Evolutionary conservation across 2,797 vertebrate genomes (phyloP).

Genomic region (Mormyrus proboscirostris): DNA sequence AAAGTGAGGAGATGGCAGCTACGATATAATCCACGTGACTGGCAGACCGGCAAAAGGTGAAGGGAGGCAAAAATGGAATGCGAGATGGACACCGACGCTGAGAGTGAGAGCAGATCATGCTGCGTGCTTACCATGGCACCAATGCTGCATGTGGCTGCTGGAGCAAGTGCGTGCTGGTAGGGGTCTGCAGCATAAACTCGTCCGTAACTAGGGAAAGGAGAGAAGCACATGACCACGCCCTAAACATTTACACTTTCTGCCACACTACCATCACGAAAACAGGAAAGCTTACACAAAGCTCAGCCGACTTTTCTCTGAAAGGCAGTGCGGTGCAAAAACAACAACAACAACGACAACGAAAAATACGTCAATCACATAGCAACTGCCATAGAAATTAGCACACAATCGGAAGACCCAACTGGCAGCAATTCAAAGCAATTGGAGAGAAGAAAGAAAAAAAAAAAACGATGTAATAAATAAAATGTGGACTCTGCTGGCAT

Average conservation of each 20-base stretch:
- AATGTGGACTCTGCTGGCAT: constrained; percentile 35
- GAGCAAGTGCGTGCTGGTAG: constrained; percentile 98
- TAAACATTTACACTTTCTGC: constrained; percentile 13
- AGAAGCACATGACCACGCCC: constrained; percentile 40
- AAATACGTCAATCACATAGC: neutral
- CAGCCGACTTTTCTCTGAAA: constrained; percentile 1
- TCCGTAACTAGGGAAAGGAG: constrained; percentile 81
- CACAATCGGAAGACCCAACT: constrained; percentile 20
- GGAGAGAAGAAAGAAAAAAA: constrained; percentile 25
- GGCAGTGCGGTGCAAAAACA: constrained; percentile 18
- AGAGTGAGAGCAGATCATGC: neutral
- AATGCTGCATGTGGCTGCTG: constrained; percentile 97
- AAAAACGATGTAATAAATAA: constrained; percentile 33
- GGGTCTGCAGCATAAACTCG: constrained; percentile 99
- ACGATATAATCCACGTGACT: constrained; percentile 54
- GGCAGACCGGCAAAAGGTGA: constrained; percentile 33
- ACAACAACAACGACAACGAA: constrained; percentile 9
- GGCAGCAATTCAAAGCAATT: constrained; percentile 34
- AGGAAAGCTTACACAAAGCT: neutral
- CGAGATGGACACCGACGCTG: neutral
- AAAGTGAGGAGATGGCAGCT: constrained; percentile 77
- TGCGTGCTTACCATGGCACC: constrained; percentile 87
- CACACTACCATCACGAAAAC: constrained; percentile 22
- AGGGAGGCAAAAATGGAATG: constrained; percentile 28
- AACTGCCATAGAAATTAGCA: neutral